Conservation (phyloP, 2,113 vertebrate genomes). For the Thunnus thynnus region DNA sequence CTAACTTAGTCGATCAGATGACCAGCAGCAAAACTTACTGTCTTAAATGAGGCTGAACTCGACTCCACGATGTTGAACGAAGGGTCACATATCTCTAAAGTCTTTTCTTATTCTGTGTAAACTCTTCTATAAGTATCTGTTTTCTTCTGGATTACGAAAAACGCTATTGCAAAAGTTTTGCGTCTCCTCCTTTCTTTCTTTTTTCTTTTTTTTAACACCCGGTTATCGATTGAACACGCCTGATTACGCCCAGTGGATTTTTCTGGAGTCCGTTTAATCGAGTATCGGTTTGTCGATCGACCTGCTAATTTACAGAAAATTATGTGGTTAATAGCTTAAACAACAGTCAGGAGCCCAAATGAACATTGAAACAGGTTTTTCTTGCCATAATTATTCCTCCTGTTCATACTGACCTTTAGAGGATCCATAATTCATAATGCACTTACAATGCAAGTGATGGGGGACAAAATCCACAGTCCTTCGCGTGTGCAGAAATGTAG, state of each 20-base stretch:
- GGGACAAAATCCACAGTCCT: no score
- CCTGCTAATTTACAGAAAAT: no score
- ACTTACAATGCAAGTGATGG: no score
- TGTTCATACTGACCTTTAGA: no score
- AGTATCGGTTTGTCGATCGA: slow-evolving; percentile 47
- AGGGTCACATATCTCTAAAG: slow-evolving; percentile 50
- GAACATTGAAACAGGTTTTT: no score
- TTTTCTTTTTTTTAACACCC: slow-evolving; percentile 8
- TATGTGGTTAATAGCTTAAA: no score
- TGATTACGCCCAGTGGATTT: slow-evolving; percentile 70
- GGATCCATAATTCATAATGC: no score
- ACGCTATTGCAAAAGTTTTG: slow-evolving; percentile 56
- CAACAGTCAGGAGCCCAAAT: no score
- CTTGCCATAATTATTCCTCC: no score
- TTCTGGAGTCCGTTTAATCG: slow-evolving; percentile 20
- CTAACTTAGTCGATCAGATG: slow-evolving; percentile 62
- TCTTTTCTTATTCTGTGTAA: accelerated
- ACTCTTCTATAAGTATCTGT: neutral
- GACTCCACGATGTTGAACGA: neutral
- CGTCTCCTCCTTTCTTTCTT: neutral
- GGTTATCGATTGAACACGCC: slow-evolving; percentile 71
- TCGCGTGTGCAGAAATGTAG: no score
- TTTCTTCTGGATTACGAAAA: neutral
- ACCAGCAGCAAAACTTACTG: slow-evolving; percentile 77
- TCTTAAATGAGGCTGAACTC: slow-evolving; percentile 43